Evolutionary conservation across 2,797 vertebrate species (phyloP), one percentile per base, ranked within the genome.

Genomic region (Uromys caudimaculatus): DNA sequence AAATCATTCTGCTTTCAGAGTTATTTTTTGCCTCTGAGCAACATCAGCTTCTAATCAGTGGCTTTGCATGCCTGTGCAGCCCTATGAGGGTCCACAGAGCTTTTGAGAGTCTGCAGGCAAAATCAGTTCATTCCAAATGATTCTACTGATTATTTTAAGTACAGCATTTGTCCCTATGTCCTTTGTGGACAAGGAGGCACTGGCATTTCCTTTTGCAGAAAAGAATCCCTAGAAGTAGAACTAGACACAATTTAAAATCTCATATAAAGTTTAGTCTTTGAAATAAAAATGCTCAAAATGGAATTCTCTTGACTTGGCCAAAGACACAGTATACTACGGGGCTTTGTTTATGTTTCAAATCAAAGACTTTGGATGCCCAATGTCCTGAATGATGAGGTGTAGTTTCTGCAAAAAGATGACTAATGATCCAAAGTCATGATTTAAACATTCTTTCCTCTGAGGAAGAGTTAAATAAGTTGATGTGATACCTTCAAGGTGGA

Each of bases 201-300:
- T 86, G 94, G 75, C n/a, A 89, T 77, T 92, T 76, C 69, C 88
- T n/a, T 95, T 90, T 93, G 75, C 52, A 87, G 73, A 92, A 84
- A 73, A 92, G 67, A 92, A 79, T 94, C 85, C 56, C 75, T 91
- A 76, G 69, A 76, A 89, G 38, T 44, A 24, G 13, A 38, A 50
- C 44, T 91, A 95, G 85, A 88, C 85, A 91, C 78, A 91, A 79
- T 95, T 82, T 75, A 95, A 97, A 47, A 67, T 93, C 69, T 97
- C 86, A 97, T 95, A 94, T 52, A 81, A 64, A 93, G 41, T 96
- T 97, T 69, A 91, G 52, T 73, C 50, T 94, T 77, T 94, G 23
- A 97, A 96, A 96, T 13, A 89, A 76, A 94, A 96, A 95, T 62
- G 60, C 78, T 23, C 81, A 75, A 41, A 86, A 92, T 95, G 38